phyloP scores from a whole-genome alignment of 2,888 invertebrate species.

The Harpalus rufipes region DNA sequence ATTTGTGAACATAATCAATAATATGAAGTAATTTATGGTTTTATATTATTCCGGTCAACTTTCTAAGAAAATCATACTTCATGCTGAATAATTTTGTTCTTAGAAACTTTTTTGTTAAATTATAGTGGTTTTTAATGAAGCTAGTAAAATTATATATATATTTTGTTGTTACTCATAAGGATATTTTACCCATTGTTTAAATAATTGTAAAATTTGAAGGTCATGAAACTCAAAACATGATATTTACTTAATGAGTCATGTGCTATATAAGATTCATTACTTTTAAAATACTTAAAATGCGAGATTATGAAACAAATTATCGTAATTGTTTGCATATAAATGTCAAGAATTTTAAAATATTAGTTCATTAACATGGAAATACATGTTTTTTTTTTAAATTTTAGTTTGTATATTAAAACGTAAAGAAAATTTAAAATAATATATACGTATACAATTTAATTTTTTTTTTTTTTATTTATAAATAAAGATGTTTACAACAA shows the following conservation, averaged over 20 bases:
- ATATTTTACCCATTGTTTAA: background rate
- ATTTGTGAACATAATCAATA: slow-evolving; percentile 40
- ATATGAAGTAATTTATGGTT: background rate
- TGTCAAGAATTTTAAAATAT: slow-evolving; percentile 8
- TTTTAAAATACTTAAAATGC: slow-evolving; percentile 38
- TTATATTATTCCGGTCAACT: background rate
- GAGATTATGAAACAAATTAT: slow-evolving; percentile 33
- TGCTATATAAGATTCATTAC: slow-evolving; percentile 7
- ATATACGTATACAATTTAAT: background rate
- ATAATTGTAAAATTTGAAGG: slow-evolving; percentile 31
- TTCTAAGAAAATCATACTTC: background rate
- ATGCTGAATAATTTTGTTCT: background rate
- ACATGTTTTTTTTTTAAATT: background rate
- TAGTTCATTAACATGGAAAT: background rate
- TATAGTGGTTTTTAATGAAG: background rate
- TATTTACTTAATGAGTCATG: slow-evolving; percentile 40
- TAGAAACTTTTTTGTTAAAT: slow-evolving; percentile 1
- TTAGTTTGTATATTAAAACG: background rate
- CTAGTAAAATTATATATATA: slow-evolving; percentile 15
- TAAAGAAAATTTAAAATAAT: background rate
- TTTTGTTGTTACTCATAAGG: slow-evolving; percentile 43
- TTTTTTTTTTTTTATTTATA: background rate
- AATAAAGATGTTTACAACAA: background rate
- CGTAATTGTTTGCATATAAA: slow-evolving; percentile 23
- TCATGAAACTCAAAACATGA: slow-evolving; percentile 28